These are phyloP conservation scores for Gopherus flavomarginatus DNA, from an alignment of 2,113 vertebrate genomes.

Conservation along the genomic window DNA sequence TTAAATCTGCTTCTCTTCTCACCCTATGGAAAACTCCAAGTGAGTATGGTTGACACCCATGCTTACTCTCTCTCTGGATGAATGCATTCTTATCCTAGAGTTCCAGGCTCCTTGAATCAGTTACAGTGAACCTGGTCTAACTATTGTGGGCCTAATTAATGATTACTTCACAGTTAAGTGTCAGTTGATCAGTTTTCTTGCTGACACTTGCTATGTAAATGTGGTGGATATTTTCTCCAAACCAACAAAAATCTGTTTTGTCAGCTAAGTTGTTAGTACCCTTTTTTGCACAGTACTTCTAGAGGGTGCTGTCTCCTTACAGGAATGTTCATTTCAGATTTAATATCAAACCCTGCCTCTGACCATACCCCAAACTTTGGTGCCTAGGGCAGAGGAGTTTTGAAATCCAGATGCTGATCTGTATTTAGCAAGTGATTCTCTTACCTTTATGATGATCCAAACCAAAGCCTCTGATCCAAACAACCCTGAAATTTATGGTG, in stretches of 20 bases:
- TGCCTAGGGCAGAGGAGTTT: not conserved
- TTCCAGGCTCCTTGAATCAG: not conserved
- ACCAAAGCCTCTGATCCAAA: not conserved
- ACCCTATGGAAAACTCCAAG: not conserved
- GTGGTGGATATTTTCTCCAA: not conserved
- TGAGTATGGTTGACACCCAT: not conserved
- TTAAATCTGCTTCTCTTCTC: not conserved
- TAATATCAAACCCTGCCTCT: not conserved
- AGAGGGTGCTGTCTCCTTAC: not conserved
- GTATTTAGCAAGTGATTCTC: not conserved
- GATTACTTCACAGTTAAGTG: not conserved
- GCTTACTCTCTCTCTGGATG: not conserved
- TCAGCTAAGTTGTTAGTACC: not conserved
- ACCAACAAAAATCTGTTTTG: not conserved
- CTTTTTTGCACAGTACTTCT: not conserved
- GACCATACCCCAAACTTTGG: not conserved
- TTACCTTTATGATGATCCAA: not conserved
- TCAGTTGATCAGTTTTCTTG: not conserved
- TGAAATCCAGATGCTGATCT: not conserved
- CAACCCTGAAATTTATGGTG: not conserved
- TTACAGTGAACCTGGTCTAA: not conserved
- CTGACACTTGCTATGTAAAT: not conserved
- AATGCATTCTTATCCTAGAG: rapidly evolving
- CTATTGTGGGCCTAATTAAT: not conserved
- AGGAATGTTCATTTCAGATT: not conserved